A percentile compares a stretch with the other conserved stretches of the same genome.
Evolutionary conservation across 1,140 invertebrate species (phyloP).

Genomic region (Solenopsis fugax): DNA sequence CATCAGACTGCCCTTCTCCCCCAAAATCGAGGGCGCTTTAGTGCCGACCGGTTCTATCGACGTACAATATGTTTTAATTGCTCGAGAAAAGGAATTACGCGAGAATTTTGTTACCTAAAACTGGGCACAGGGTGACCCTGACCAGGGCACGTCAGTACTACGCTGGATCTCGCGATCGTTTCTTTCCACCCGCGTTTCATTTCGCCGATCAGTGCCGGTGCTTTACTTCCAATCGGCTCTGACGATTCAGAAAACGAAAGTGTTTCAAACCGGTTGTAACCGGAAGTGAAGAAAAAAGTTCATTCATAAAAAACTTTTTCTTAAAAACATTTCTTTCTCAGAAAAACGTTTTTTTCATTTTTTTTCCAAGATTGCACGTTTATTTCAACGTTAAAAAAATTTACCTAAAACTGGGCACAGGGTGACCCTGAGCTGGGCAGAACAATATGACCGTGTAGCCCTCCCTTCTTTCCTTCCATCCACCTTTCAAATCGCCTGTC

Average conservation of each 20-base stretch:
- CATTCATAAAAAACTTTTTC: neutral
- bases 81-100: neutral
- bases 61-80: constrained; percentile 72
- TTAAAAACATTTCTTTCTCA: neutral
- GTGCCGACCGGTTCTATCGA: constrained; percentile 90
- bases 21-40: constrained; percentile 90
- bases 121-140: constrained; percentile 88
- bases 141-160: constrained; percentile 89
- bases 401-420: constrained; percentile 84
- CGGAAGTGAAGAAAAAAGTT: neutral
- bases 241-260: constrained; percentile 69
- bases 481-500: constrained; percentile 85
- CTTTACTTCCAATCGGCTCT: constrained; percentile 91
- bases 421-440: constrained; percentile 89
- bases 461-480: constrained; percentile 77
- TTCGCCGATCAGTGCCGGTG: constrained; percentile 88
- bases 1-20: constrained; percentile 86
- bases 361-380: neutral
- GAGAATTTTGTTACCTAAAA: constrained; percentile 80
- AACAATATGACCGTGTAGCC: constrained; percentile 86
- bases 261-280: neutral
- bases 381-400: constrained; percentile 27
- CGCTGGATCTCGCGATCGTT: constrained; percentile 78
- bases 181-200: constrained; percentile 83
- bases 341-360: neutral